Percentiles rank a stretch among this genome's conserved stretches.
Evolutionary conservation across 2,113 vertebrate species (phyloP).

Genomic region (Cathartes aura): DNA sequence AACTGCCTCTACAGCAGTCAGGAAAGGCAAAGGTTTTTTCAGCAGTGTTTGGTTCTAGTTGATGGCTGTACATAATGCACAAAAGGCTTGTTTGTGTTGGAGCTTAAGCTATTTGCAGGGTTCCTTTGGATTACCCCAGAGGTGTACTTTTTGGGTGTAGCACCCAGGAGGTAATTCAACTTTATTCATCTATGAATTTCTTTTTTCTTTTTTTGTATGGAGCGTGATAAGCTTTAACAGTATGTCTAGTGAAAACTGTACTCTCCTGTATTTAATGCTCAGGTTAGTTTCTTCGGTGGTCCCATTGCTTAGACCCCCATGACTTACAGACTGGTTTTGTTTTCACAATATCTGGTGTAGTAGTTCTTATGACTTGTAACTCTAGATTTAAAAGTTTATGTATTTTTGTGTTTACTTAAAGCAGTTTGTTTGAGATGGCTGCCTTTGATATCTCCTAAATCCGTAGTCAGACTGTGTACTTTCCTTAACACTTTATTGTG

Average conservation of each 20-base stretch:
- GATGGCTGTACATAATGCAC: accelerated
- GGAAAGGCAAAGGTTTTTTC: not conserved
- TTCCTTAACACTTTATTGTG: not conserved
- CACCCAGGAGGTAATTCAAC: not conserved
- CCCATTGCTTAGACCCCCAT: not conserved
- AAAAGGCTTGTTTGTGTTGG: not conserved
- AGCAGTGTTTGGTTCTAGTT: not conserved
- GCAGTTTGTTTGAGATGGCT: not conserved
- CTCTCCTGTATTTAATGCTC: conserved; percentile 2
- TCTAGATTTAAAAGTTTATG: not conserved
- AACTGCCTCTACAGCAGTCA: not conserved
- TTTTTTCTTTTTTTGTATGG: not conserved
- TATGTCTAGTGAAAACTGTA: not conserved
- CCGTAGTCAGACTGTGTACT: not conserved
- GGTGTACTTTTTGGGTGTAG: not conserved
- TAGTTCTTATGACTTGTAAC: not conserved
- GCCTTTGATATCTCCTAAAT: not conserved
- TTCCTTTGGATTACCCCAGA: not conserved
- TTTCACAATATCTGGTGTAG: not conserved
- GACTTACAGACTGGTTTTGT: not conserved
- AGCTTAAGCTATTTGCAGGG: not conserved
- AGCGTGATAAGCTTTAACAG: not conserved
- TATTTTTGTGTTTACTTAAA: not conserved
- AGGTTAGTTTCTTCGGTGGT: conserved; percentile 31
- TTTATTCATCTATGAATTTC: not conserved